These are phyloP conservation scores for Phaonia tiefii DNA, from an alignment of 2,888 invertebrate species.

Conservation along the genomic window DNA sequence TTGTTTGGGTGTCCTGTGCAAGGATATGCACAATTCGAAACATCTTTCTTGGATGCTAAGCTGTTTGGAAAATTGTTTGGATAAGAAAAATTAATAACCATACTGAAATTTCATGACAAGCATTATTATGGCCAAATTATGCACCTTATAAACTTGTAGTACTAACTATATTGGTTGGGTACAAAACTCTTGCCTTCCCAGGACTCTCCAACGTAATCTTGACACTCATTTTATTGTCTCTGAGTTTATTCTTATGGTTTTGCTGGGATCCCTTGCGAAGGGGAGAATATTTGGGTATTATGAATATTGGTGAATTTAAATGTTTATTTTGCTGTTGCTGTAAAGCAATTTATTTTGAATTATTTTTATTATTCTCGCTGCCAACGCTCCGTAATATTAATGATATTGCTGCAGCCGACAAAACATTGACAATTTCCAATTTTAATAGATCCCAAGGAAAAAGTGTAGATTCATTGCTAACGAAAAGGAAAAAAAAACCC, in stretches of 20 bases:
- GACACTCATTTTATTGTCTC: background rate
- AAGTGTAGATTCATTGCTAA: background rate
- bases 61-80: constrained; percentile 67
- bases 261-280: too few relatives aligned
- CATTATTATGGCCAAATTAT: constrained; percentile 81
- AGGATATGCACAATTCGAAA: too few relatives aligned
- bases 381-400: constrained; percentile 38
- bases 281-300: too few relatives aligned
- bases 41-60: constrained; percentile 33
- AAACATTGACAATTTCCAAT: constrained; percentile 52
- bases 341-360: constrained; percentile 81
- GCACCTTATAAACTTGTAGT: constrained; percentile 74
- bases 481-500: too few relatives aligned
- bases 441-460: constrained; percentile 39
- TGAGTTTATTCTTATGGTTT: constrained; percentile 10
- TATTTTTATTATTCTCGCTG: constrained; percentile 78
- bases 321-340: constrained; percentile 67
- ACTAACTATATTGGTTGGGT: constrained; percentile 20
- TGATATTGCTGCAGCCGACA: constrained; percentile 52
- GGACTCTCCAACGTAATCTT: too few relatives aligned
- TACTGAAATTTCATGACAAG: constrained; percentile 78
- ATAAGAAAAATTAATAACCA: constrained; percentile 75
- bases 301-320: too few relatives aligned
- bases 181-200: too few relatives aligned
- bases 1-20: background rate